Conservation (phyloP, 2,113 vertebrate species). For the Terrapene triunguis region DNA sequence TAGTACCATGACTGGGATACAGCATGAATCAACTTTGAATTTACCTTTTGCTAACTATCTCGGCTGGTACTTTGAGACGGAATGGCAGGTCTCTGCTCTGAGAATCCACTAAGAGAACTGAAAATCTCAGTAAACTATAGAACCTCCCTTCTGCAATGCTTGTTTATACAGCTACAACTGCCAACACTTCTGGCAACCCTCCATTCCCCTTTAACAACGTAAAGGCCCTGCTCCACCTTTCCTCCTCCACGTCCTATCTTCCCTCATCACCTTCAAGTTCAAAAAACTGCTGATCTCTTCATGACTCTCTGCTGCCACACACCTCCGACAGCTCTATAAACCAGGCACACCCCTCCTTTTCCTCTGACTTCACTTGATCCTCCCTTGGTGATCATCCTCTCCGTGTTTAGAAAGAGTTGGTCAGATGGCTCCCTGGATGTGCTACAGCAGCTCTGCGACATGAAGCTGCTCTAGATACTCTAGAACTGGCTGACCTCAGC, state of each 20-base stretch:
- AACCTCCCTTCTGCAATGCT: not conserved
- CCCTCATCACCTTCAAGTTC: not conserved
- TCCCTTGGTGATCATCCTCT: not conserved
- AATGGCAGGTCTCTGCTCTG: not conserved
- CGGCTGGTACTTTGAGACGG: not conserved
- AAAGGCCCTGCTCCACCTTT: not conserved
- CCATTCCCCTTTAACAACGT: not conserved
- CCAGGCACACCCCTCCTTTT: not conserved
- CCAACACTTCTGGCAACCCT: not conserved
- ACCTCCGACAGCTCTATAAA: not conserved
- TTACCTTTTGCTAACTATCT: not conserved
- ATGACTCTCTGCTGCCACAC: not conserved
- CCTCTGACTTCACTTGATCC: not conserved
- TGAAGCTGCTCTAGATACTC: not conserved
- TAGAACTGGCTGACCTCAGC: constrained; percentile 15
- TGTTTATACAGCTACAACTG: not conserved
- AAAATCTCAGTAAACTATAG: not conserved
- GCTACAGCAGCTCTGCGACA: not conserved
- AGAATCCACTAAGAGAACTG: not conserved
- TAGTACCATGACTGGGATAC: not conserved
- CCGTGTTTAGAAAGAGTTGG: not conserved
- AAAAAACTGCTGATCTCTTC: not conserved
- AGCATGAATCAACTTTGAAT: not conserved
- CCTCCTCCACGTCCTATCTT: not conserved
- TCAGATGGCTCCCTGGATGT: constrained; percentile 13